Evolutionary conservation across 2,888 invertebrate genomes (phyloP).

Genomic region (Strigamia maritima): DNA sequence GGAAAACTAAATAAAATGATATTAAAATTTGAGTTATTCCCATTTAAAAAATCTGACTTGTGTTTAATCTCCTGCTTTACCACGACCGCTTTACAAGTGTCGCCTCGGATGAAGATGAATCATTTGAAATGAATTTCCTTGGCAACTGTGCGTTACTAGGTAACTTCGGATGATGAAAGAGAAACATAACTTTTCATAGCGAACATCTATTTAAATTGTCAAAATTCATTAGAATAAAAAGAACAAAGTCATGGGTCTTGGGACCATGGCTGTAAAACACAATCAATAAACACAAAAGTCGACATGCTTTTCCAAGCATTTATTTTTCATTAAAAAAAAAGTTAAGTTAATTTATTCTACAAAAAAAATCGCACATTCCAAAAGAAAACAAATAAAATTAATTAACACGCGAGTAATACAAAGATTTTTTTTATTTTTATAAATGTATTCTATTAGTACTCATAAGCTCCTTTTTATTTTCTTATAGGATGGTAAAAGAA

Average conservation of each 20-base stretch:
- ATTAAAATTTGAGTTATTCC: not conserved
- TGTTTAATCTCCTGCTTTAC: conserved; percentile 13
- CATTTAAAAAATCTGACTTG: not conserved
- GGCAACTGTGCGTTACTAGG: not conserved
- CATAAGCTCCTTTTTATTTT: conserved; percentile 25
- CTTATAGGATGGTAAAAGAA: not conserved
- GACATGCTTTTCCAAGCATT: not conserved
- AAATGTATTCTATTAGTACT: conserved; percentile 9
- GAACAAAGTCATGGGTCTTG: not conserved
- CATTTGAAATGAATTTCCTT: not conserved
- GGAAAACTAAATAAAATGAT: not conserved
- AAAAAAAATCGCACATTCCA: conserved; percentile 18
- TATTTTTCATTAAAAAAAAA: conserved; percentile 16
- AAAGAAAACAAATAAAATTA: conserved; percentile 18
- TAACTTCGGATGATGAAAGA: not conserved
- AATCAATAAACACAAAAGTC: not conserved
- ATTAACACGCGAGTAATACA: conserved; percentile 15
- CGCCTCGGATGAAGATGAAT: conserved; percentile 21
- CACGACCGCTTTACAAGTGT: not conserved
- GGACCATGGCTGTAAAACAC: not conserved
- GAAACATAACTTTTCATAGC: conserved; percentile 1
- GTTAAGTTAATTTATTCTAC: conserved; percentile 24
- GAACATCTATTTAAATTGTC: not conserved
- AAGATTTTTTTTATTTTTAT: not conserved
- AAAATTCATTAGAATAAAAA: not conserved